A percentile compares a stretch with the other conserved stretches of the same genome.
Conservation (phyloP, 2,797 vertebrate genomes). For the Helarctos malayanus region DNA sequence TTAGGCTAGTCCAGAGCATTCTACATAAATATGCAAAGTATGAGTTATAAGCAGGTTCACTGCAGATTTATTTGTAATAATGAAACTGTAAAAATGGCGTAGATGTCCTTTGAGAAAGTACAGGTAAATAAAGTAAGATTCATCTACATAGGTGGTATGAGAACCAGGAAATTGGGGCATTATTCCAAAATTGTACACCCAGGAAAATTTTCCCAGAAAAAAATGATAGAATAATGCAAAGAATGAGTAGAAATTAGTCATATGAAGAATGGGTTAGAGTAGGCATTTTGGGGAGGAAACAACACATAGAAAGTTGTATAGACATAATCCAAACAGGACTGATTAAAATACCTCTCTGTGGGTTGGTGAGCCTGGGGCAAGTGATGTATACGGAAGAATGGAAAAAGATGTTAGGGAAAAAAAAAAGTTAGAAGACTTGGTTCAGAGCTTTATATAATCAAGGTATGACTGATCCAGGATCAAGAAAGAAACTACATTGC, state of each 20-base stretch:
- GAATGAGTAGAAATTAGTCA: background rate
- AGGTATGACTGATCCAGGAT: background rate
- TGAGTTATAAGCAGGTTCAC: background rate
- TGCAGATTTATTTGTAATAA: background rate
- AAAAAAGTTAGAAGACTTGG: background rate
- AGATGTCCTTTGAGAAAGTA: background rate
- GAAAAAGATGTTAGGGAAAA: background rate
- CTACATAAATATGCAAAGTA: background rate
- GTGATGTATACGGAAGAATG: background rate
- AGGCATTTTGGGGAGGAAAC: background rate
- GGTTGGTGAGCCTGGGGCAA: background rate
- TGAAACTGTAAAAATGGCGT: background rate
- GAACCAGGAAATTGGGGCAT: background rate
- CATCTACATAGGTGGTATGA: background rate
- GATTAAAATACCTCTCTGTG: background rate
- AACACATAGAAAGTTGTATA: background rate
- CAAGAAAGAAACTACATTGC: background rate
- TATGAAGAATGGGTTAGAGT: background rate
- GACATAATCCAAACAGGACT: background rate
- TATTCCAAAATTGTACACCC: background rate
- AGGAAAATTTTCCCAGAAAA: background rate
- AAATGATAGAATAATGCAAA: background rate
- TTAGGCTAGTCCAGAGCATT: background rate
- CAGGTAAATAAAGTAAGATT: background rate
- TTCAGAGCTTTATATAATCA: background rate